A percentile compares a stretch with the other conserved stretches of the same genome.
Evolutionary conservation across 2,113 vertebrate species (phyloP).

Genomic region (Sterna hirundo): DNA sequence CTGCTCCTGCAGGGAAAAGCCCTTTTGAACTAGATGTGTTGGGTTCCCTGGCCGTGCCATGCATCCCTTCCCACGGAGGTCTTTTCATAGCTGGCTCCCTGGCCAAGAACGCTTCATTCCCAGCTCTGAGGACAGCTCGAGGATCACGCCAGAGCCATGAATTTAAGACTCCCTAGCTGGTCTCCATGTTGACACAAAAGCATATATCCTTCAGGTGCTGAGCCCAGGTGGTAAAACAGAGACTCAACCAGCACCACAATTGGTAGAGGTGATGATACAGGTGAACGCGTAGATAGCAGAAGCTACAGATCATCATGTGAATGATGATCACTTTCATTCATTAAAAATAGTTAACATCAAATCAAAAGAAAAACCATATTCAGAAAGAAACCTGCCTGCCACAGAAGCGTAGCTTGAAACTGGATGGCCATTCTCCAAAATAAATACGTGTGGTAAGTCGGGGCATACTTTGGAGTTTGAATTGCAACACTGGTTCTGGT

Average conservation of each 20-base stretch:
- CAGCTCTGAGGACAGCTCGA: neutral
- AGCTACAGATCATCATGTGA: neutral
- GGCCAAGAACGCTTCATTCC: fast-evolving
- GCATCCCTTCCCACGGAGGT: neutral
- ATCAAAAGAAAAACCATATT: neutral
- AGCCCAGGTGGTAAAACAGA: neutral
- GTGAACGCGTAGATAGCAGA: neutral
- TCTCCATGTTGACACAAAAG: neutral
- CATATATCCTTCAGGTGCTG: neutral
- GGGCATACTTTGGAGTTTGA: neutral
- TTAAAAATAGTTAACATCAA: neutral
- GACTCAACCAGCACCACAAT: neutral
- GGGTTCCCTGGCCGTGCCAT: fast-evolving
- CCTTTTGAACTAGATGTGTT: neutral
- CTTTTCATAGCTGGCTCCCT: neutral
- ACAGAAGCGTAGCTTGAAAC: neutral
- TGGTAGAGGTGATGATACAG: neutral
- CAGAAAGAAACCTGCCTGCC: neutral
- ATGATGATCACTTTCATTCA: neutral
- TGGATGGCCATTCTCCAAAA: neutral
- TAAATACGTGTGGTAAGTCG: neutral
- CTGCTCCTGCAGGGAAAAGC: neutral
- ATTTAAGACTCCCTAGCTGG: neutral
- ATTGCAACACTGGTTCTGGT: neutral
- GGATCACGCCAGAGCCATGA: neutral